These are phyloP conservation scores for Molorchus minor DNA, from an alignment of 2,888 invertebrate genomes.

Conservation along the genomic window DNA sequence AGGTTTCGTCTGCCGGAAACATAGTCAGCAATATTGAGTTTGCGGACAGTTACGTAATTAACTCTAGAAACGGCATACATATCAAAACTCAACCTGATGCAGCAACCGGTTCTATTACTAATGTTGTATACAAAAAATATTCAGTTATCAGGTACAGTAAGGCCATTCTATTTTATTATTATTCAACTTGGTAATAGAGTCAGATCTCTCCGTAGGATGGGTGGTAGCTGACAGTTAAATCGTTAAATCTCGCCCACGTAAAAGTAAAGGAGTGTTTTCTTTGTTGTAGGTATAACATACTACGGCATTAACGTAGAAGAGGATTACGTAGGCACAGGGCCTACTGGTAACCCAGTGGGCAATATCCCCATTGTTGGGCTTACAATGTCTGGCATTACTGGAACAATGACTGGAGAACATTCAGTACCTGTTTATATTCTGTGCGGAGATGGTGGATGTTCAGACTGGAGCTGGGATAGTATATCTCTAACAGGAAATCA, in stretches of 20 bases:
- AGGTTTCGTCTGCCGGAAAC: constrained; percentile 27
- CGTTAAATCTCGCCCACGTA: too few species aligned
- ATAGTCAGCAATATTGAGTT: constrained; percentile 30
- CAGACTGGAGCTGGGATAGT: neutral
- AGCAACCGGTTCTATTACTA: constrained; percentile 27
- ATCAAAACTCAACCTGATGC: constrained; percentile 40
- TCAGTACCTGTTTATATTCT: neutral
- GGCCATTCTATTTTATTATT: too few species aligned
- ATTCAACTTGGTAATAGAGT: too few species aligned
- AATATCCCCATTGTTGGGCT: neutral
- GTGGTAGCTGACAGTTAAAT: too few species aligned
- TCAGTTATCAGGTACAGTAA: constrained; percentile 32
- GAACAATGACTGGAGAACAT: neutral
- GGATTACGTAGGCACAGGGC: neutral
- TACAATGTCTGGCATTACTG: neutral
- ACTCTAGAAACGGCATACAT: constrained; percentile 38
- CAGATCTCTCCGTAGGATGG: too few species aligned
- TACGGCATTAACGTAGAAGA: neutral
- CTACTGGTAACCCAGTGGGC: neutral
- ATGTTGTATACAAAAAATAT: constrained; percentile 37
- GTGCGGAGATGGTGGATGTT: neutral
- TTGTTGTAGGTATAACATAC: neutral
- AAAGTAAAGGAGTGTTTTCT: too few species aligned
- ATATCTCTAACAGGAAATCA: neutral
- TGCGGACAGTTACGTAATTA: constrained; percentile 20